A percentile compares a stretch with the other conserved stretches of the same genome.
Evolutionary conservation across 2,888 invertebrate genomes (phyloP).

Genomic region (Agonopterix arenella): DNA sequence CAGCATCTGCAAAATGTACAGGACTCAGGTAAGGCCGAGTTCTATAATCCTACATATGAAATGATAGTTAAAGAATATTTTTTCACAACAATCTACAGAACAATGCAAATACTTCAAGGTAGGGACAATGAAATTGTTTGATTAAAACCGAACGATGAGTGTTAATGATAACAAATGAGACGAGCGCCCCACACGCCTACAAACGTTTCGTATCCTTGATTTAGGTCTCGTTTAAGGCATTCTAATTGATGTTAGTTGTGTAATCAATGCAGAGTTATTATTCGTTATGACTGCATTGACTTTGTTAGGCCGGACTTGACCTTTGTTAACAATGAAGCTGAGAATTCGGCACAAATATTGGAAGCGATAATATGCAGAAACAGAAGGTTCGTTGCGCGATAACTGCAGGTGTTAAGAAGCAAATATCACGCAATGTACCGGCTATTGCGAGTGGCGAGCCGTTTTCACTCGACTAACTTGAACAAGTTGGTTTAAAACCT

Average conservation of each 20-base stretch:
- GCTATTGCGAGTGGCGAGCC: conserved; percentile 9
- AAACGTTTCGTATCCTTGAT: conserved; percentile 32
- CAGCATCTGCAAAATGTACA: conserved; percentile 82
- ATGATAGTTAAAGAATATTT: conserved; percentile 13
- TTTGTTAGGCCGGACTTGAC: conserved; percentile 46
- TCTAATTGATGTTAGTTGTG: conserved; percentile 28
- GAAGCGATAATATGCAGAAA: conserved; percentile 40
- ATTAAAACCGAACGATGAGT: conserved; percentile 46
- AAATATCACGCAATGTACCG: conserved; percentile 54
- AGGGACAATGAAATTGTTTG: conserved; percentile 55
- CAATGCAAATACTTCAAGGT: conserved; percentile 39
- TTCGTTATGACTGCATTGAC: conserved; percentile 21
- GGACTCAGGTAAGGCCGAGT: conserved; percentile 71
- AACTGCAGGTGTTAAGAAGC: conserved; percentile 48
- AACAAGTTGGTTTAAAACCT: conserved; percentile 51
- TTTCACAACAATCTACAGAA: conserved; percentile 27
- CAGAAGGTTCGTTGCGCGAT: conserved; percentile 47
- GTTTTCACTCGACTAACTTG: conserved; percentile 55
- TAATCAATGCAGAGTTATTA: conserved; percentile 20
- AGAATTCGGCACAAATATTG: conserved; percentile 36
- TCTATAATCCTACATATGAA: neutral
- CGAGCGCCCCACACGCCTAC: conserved; percentile 17
- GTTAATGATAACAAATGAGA: conserved; percentile 57
- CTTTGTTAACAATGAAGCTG: conserved; percentile 45
- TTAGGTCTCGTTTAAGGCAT: conserved; percentile 23